Conservation (phyloP, 2,113 vertebrate species). For the Arvicanthis niloticus region DNA sequence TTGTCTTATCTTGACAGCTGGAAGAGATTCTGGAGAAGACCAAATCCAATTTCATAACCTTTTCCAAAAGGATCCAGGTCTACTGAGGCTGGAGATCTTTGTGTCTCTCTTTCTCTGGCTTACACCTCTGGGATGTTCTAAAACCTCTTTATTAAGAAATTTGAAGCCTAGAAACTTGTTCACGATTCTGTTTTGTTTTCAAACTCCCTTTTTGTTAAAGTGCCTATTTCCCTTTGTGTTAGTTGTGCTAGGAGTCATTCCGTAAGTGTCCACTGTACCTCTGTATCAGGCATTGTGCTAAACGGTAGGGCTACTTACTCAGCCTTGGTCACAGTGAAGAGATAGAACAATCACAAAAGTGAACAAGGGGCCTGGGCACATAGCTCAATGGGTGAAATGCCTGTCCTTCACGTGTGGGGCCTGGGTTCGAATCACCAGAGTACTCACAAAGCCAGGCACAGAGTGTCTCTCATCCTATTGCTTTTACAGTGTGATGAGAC, state of each 20-base stretch:
- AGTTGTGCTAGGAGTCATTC: background rate
- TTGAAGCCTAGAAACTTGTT: background rate
- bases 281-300: background rate
- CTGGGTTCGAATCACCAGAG: background rate
- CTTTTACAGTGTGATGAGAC: background rate
- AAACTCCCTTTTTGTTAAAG: background rate
- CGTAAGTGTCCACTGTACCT: no score
- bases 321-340: background rate
- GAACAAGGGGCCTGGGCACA: background rate
- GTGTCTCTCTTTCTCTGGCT: background rate
- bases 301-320: background rate
- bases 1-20: background rate
- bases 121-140: background rate
- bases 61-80: background rate
- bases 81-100: fast-evolving
- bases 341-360: no score
- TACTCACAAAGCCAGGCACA: background rate
- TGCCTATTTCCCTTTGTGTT: background rate
- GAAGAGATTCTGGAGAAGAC: background rate
- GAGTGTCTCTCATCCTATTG: background rate
- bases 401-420: background rate
- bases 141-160: background rate
- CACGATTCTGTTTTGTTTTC: background rate
- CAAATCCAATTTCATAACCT: background rate
- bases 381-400: background rate